Evolutionary conservation across 1,140 invertebrate species (phyloP), one percentile per base, ranked within the genome.

Genomic region (Popillia japonica): DNA sequence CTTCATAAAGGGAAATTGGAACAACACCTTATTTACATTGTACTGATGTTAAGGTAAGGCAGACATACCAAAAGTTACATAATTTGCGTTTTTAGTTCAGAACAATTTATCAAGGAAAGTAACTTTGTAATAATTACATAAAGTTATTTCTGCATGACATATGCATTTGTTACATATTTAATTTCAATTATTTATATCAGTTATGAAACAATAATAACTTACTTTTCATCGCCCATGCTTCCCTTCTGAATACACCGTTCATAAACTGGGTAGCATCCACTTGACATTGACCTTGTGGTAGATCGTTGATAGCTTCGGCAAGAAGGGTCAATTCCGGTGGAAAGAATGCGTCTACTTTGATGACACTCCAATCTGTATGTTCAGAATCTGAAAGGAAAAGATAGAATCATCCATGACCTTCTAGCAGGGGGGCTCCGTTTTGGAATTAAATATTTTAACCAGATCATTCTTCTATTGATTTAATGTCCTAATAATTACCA

Each of bases 181-280:
- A n/a, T n/a, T n/a, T n/a, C n/a, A n/a, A n/a, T n/a, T n/a, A n/a
- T n/a, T n/a, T n/a, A n/a, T n/a, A n/a, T n/a, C n/a, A n/a, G n/a
- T n/a, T n/a, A n/a, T 48, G 11, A n/a, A n/a, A n/a, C n/a, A n/a
- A 4, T 40, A 40, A 40, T 11, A 22, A 88, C 88, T 89, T 83
- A 89, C 88, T 90, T 80, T 90, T 88, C 72, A 90, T 86, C 0
- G 90, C 89, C 89, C 90, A 91, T 83, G 86, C 86, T 77, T 88
- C 88, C 40, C 89, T 86, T 78, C 87, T 83, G 3, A 86, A 84
- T 6, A 90, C 80, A 3, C 87, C 88, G 20, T 88, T 84, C 48
- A 91, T 79, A 3, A 90, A 87, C 6, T 86, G 81, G 72, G 87
- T 87, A 9, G 87, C 87, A 27, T 90, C 89, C 61, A 88, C 85